Conservation (phyloP, 2,888 invertebrate genomes). For the Nycteola revayana region DNA sequence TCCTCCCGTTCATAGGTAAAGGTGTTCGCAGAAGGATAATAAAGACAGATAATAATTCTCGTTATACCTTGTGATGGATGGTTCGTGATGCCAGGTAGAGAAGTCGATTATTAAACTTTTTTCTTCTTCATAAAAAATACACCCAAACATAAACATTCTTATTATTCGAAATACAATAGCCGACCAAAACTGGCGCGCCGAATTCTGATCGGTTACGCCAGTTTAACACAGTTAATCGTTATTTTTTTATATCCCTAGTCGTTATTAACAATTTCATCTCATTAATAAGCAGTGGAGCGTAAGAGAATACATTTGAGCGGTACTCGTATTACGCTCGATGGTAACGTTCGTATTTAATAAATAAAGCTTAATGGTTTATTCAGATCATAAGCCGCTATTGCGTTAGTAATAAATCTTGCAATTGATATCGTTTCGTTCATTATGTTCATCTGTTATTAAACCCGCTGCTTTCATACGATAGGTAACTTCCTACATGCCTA, state of each 20-base stretch:
- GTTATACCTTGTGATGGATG: constrained; percentile 75
- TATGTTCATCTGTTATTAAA: constrained; percentile 19
- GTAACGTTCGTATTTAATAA: constrained; percentile 49
- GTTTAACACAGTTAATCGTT: constrained; percentile 77
- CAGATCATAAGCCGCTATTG: constrained; percentile 46
- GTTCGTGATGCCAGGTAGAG: constrained; percentile 64
- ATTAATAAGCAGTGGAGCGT: constrained; percentile 72
- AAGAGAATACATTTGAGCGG: constrained; percentile 60
- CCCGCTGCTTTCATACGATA: constrained; percentile 24
- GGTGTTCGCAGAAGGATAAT: constrained; percentile 56
- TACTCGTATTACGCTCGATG: constrained; percentile 50
- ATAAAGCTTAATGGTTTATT: constrained; percentile 63
- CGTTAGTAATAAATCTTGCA: constrained; percentile 30
- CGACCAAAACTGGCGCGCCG: constrained; percentile 61
- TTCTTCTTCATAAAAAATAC: constrained; percentile 51
- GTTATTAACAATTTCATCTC: constrained; percentile 75
- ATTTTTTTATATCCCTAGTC: constrained; percentile 59
- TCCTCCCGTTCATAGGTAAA: constrained; percentile 47
- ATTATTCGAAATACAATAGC: constrained; percentile 69
- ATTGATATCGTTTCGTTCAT: constrained; percentile 30
- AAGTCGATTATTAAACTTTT: constrained; percentile 53
- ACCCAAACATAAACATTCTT: constrained; percentile 75
- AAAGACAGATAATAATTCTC: constrained; percentile 63
- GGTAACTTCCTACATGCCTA: constrained; percentile 19
- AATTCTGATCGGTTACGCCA: constrained; percentile 76